A percentile compares a stretch with the other conserved stretches of the same genome.
Conservation (phyloP, 2,797 vertebrate species). For the Podargus strigoides region DNA sequence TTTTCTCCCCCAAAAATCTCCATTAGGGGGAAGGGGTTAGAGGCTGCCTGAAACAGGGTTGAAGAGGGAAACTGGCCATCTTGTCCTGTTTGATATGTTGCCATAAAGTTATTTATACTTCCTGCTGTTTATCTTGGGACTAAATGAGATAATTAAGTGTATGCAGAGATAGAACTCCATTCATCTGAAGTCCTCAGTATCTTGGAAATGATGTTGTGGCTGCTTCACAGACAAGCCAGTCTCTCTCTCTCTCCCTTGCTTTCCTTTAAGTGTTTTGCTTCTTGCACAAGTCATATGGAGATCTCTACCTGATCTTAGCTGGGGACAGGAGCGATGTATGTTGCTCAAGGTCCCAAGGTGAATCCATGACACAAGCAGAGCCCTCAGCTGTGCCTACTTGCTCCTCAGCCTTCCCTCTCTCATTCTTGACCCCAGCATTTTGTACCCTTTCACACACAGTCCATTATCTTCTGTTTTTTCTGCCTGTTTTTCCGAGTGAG, state of each 20-base stretch:
- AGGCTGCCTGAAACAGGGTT: background rate
- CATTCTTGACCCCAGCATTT: background rate
- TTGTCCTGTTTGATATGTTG: background rate
- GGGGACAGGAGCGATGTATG: rapidly evolving
- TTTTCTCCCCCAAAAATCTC: background rate
- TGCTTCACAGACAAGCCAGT: background rate
- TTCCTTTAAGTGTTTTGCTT: background rate
- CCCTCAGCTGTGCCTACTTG: background rate
- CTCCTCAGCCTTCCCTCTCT: background rate
- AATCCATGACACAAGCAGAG: background rate
- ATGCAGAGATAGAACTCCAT: background rate
- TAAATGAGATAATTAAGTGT: background rate
- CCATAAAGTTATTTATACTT: background rate
- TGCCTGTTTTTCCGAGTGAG: background rate
- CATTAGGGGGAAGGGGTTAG: background rate
- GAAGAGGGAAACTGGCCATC: background rate
- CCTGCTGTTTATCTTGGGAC: background rate
- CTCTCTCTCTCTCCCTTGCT: background rate
- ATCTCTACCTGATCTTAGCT: background rate
- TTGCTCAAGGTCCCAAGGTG: background rate
- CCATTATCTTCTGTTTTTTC: background rate
- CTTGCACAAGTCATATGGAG: background rate
- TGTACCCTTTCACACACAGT: background rate
- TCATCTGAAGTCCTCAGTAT: background rate
- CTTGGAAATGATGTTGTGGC: background rate